Base-by-base conservation (phyloP, 92 coral and sea anemone species). In the Zoanthus gigantus region DNA sequence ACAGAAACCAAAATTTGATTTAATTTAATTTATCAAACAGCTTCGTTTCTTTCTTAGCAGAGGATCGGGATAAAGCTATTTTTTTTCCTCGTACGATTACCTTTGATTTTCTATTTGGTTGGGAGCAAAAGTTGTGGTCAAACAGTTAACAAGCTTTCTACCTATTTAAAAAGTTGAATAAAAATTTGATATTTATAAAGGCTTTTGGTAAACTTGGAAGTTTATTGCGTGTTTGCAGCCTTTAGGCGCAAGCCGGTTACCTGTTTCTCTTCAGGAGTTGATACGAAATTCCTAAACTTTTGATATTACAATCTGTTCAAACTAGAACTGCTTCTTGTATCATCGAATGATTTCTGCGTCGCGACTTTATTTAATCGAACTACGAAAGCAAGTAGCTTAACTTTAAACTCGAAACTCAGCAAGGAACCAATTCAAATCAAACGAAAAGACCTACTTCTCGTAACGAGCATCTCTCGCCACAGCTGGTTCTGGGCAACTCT, bases 391-490 rank as follows among this genome's bases (percentile, higher is more conserved):
- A 1, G 9, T 69, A 69, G 31, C 7, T 30, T 5, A 9, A 69
- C 6, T 69, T 76, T 37, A 77, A 29, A 31, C 42, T 2, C 7
- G 17, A 30, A 32, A 67, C 10, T 17, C 29, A 52, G 10, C 13
- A 53, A 30, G 37, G 45, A 31, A 12, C 1, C 18, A 11, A 53
- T 7, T 50, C 56, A 30, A 53, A 56, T 77, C 17, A 37, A 12
- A 18, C 12, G 9, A 37, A 68, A 52, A 48, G 78, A 44, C 52
- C 65, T 92, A 88, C 98, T 92, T 93, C 93, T 44, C 66, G 83
- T n/a, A 82, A 32, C 11, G 95, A 83, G 15, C 98, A 95, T 9
- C 90, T 93, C n/a, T 95, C 96, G 74, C 90, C 94, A 50, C 98
- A 95, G 46, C 89, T 92, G 29, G 96, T 73, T 7, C 56, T 11